Evolutionary conservation across 2,113 vertebrate genomes (phyloP).

Genomic region (Calyptommatus sinebrachiatus): DNA sequence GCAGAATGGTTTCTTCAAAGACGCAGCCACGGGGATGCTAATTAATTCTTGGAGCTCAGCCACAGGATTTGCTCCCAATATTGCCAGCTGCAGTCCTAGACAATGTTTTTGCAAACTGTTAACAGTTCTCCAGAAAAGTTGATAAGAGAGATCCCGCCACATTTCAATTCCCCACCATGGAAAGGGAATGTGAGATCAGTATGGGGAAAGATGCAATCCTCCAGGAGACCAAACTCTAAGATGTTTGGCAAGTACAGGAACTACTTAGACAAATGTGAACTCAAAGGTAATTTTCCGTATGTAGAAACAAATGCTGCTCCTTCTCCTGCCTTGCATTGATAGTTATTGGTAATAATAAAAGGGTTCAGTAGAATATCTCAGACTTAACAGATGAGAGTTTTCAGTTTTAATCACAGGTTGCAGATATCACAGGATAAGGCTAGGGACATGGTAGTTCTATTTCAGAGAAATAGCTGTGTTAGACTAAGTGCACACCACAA

Average conservation of each 20-base stretch:
- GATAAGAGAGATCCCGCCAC: not conserved
- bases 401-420: not conserved
- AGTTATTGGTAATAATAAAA: not conserved
- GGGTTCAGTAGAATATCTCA: not conserved
- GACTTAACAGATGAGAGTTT: not conserved
- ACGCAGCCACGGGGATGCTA: conserved; percentile 35
- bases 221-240: not conserved
- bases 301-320: not conserved
- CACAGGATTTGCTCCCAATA: conserved; percentile 4
- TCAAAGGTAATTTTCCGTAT: not conserved
- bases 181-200: not conserved
- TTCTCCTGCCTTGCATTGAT: not conserved
- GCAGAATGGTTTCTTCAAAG: conserved; percentile 8
- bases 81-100: not conserved
- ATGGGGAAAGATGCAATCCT: not conserved
- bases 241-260: not conserved
- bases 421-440: not conserved
- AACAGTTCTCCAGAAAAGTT: not conserved
- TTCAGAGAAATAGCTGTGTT: too few relatives aligned
- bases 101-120: not conserved
- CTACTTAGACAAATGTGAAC: not conserved
- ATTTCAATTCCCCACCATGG: not conserved
- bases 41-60: conserved; percentile 36
- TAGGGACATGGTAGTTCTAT: too few relatives aligned
- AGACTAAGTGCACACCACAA: too few relatives aligned